phyloP scores from a whole-genome alignment of 2,888 invertebrate genomes.

The Tipula vernalis region DNA sequence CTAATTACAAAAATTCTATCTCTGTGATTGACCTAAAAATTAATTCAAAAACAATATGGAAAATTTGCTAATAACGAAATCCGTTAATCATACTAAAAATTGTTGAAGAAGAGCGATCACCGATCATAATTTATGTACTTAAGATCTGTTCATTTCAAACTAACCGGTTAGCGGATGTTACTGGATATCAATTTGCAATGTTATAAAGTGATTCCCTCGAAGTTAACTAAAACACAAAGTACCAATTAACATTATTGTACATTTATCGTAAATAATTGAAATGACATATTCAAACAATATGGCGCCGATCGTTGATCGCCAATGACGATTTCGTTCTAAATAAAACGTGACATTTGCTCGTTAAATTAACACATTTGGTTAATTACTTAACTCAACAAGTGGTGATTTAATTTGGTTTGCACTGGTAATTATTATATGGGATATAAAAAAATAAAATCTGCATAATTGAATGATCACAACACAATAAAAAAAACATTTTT shows the following conservation, averaged over 20 bases:
- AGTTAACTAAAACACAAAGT: background rate
- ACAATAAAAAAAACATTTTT: background rate
- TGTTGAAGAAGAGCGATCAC: background rate
- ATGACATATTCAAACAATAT: background rate
- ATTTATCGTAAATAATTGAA: background rate
- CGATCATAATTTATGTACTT: background rate
- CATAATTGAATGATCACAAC: background rate
- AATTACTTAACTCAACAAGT: background rate
- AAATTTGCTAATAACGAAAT: background rate
- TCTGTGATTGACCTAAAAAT: background rate
- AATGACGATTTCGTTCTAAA: background rate
- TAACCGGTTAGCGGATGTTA: background rate
- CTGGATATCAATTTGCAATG: background rate
- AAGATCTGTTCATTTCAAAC: background rate
- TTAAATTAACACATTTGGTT: background rate
- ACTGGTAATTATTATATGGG: background rate
- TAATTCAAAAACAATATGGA: background rate
- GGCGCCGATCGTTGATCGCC: background rate
- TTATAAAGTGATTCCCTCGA: background rate
- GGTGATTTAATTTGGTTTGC: background rate
- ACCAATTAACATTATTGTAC: background rate
- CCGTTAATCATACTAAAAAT: background rate
- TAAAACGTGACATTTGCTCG: background rate
- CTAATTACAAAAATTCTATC: background rate
- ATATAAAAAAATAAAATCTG: background rate